Evolutionary conservation across 2,797 vertebrate species (phyloP).

Genomic region (Myotis daubentonii): DNA sequence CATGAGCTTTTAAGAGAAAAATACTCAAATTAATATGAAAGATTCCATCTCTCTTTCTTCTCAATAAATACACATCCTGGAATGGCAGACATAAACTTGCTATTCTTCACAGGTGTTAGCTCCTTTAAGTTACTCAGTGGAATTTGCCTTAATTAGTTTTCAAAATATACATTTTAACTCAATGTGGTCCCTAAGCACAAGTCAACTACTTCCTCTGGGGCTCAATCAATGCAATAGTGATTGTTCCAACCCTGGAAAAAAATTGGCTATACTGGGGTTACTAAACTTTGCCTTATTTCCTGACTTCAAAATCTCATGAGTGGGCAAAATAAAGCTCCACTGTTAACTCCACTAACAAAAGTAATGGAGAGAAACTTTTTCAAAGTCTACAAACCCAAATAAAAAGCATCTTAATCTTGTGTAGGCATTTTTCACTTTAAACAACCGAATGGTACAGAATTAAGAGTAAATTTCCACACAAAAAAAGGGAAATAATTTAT

Average conservation of each 20-base stretch:
- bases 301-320: background rate
- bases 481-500: slow-evolving; percentile 28
- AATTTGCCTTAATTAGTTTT: background rate
- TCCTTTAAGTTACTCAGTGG: background rate
- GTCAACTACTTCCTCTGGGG: background rate
- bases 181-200: background rate
- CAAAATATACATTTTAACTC: background rate
- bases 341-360: background rate
- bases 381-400: background rate
- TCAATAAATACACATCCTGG: background rate
- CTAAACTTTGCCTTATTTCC: background rate
- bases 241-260: background rate
- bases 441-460: background rate
- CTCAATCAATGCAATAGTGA: background rate
- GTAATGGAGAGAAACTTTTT: background rate
- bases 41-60: background rate
- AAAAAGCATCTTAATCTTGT: background rate
- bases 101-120: background rate
- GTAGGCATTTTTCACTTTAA: background rate
- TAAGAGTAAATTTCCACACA: background rate
- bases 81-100: background rate
- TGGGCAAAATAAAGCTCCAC: background rate
- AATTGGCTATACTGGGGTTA: background rate
- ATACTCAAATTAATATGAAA: background rate
- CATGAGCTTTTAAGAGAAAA: background rate